Conservation (phyloP, 2,888 invertebrate species). For the Nemotelus pantherinus region DNA sequence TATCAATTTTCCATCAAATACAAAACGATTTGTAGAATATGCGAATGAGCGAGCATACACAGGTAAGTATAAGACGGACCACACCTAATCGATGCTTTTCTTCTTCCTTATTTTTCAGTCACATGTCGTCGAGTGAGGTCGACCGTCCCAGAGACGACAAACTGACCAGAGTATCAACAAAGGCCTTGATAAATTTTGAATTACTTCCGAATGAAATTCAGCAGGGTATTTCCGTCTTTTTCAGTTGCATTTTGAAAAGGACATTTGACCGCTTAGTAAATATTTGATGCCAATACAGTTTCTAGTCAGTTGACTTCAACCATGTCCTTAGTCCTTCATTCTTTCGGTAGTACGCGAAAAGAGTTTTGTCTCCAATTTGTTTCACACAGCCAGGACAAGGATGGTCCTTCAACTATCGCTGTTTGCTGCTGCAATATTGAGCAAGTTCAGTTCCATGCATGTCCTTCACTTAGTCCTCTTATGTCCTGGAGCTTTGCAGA, state of each 20-base stretch:
- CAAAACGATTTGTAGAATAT: conserved; percentile 15
- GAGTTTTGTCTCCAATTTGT: conserved; percentile 43
- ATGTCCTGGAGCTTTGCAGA: conserved; percentile 4
- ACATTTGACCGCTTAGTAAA: conserved; percentile 36
- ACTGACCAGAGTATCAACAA: conserved; percentile 22
- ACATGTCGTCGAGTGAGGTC: conserved; percentile 8
- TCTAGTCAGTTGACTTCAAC: not conserved
- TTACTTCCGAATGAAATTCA: conserved; percentile 49
- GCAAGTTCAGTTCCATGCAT: not conserved
- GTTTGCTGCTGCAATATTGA: not conserved
- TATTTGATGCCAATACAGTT: conserved; percentile 34
- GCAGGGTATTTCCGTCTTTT: conserved; percentile 39
- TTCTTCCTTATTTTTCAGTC: conserved; percentile 21
- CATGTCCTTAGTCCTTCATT: not conserved
- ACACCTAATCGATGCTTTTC: conserved; percentile 33
- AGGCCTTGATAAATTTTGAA: conserved; percentile 46
- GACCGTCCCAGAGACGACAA: not conserved
- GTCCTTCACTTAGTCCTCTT: conserved; percentile 21
- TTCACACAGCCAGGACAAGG: not conserved
- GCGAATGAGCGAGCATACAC: conserved; percentile 18
- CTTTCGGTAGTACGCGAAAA: conserved; percentile 13
- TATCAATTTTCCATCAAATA: conserved; percentile 47
- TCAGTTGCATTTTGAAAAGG: conserved; percentile 24
- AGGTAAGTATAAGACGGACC: conserved; percentile 46
- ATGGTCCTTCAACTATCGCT: conserved; percentile 1